These are phyloP conservation scores for Crenichthys baileyi DNA, from an alignment of 2,797 vertebrate genomes.

Conservation along the genomic window DNA sequence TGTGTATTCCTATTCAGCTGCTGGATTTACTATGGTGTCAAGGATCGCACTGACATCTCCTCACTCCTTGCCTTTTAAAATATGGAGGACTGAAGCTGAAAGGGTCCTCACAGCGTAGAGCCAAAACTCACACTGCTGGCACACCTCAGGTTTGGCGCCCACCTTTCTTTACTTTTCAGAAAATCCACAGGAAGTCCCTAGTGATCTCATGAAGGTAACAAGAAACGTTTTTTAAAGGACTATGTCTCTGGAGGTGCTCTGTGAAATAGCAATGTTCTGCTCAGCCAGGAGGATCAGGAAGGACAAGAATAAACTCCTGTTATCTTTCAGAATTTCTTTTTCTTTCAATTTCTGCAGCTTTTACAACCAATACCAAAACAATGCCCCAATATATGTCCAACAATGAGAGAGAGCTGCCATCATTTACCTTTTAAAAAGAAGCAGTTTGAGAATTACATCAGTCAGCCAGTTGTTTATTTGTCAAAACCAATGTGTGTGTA, in stretches of 20 bases:
- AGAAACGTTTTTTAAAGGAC: conserved; percentile 64
- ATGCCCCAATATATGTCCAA: conserved; percentile 23
- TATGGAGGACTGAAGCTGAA: conserved; percentile 66
- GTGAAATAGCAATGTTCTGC: conserved; percentile 63
- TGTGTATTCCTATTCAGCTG: conserved; percentile 36
- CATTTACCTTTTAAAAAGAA: not conserved
- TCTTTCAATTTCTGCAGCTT: conserved; percentile 33
- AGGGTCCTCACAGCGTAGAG: conserved; percentile 60
- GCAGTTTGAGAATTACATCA: not conserved
- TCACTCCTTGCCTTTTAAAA: conserved; percentile 70
- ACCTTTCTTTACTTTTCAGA: conserved; percentile 42
- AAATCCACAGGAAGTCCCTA: conserved; percentile 62
- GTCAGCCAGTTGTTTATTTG: not conserved
- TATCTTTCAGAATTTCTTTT: conserved; percentile 42
- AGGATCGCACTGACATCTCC: conserved; percentile 78
- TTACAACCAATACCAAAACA: conserved; percentile 11
- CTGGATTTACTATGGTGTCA: conserved; percentile 57
- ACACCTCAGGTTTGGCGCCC: conserved; percentile 47
- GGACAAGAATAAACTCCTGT: conserved; percentile 23
- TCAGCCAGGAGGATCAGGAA: conserved; percentile 36
- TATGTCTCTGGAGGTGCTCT: conserved; percentile 47
- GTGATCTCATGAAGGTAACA: conserved; percentile 53
- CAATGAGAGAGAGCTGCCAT: conserved; percentile 2
- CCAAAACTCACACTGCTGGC: conserved; percentile 42
- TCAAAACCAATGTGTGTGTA: not conserved